Percentiles rank a stretch among this genome's conserved stretches.
These are phyloP conservation scores for Echinarachnius parma DNA, from an alignment of 53 echinoderm and acorn worm genomes.

Conservation along the genomic window DNA sequence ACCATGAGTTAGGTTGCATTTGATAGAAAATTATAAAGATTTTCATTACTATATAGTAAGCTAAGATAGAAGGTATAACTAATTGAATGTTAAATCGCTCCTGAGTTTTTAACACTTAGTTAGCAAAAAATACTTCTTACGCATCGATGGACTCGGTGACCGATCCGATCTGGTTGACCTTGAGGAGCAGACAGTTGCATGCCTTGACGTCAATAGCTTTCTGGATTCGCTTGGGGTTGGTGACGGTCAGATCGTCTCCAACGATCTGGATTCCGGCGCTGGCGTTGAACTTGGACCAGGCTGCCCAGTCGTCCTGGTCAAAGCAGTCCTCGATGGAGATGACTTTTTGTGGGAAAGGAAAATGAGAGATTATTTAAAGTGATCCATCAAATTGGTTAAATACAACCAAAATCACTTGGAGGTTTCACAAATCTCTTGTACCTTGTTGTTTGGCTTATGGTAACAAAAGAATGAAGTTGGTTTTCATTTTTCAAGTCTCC, in stretches of 20 bases:
- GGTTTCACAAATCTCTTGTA: no score
- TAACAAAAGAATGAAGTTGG: no score
- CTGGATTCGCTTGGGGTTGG: conserved; percentile 94
- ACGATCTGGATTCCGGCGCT: conserved; percentile 72
- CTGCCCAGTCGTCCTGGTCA: conserved; percentile 97
- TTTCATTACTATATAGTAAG: no score
- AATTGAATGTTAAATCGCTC: no score
- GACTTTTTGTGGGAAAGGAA: conserved; percentile 46
- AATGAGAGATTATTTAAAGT: background rate
- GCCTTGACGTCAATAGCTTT: conserved; percentile 78
- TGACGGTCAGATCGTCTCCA: conserved; percentile 92
- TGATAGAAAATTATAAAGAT: no score
- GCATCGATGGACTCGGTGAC: conserved; percentile 97
- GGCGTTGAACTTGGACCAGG: conserved; percentile 72
- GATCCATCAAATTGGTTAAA: background rate
- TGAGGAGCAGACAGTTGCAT: conserved; percentile 93
- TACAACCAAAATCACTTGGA: no score
- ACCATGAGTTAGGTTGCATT: no score
- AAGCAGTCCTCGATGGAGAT: conserved; percentile 95
- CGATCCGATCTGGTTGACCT: conserved; percentile 98
- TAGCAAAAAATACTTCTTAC: no score
- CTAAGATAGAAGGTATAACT: no score
- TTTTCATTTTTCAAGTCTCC: no score
- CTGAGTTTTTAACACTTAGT: no score
- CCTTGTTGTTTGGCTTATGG: no score